phyloP scores from a whole-genome alignment of 1,140 invertebrate species.

The Cotesia chilonis region DNA sequence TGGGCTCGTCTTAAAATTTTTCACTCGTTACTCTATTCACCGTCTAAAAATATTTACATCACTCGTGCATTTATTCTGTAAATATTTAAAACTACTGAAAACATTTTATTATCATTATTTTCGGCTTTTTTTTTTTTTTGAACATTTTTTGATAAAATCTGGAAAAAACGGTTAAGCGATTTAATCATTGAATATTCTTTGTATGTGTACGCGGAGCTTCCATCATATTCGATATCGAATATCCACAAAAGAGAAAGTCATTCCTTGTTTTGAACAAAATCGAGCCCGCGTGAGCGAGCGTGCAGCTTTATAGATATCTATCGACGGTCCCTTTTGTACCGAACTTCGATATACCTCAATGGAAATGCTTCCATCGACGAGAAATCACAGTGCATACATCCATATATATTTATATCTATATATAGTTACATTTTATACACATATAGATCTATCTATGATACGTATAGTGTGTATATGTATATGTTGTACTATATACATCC shows the following conservation, averaged over 20 bases:
- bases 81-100: too few relatives aligned
- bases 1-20: too few relatives aligned
- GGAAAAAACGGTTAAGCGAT: neutral
- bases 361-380: constrained; percentile 34
- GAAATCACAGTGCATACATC: neutral
- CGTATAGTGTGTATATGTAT: too few relatives aligned
- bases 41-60: too few relatives aligned
- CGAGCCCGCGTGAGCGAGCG: constrained; percentile 16
- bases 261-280: constrained; percentile 23
- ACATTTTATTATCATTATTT: too few relatives aligned
- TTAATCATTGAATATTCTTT: constrained; percentile 16
- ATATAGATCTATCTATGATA: too few relatives aligned
- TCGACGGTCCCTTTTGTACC: constrained; percentile 48
- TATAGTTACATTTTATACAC: neutral
- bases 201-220: neutral
- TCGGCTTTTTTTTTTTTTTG: neutral
- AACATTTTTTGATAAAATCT: neutral
- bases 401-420: neutral
- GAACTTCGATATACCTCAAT: constrained; percentile 40
- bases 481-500: neutral
- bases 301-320: constrained; percentile 42
- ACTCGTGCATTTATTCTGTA: too few relatives aligned
- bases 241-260: constrained; percentile 12
- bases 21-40: too few relatives aligned
- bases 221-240: constrained; percentile 8